Evolutionary conservation across 2,113 vertebrate genomes (phyloP), one percentile per base, ranked within the genome.

Genomic region (Falcunculus frontatus): DNA sequence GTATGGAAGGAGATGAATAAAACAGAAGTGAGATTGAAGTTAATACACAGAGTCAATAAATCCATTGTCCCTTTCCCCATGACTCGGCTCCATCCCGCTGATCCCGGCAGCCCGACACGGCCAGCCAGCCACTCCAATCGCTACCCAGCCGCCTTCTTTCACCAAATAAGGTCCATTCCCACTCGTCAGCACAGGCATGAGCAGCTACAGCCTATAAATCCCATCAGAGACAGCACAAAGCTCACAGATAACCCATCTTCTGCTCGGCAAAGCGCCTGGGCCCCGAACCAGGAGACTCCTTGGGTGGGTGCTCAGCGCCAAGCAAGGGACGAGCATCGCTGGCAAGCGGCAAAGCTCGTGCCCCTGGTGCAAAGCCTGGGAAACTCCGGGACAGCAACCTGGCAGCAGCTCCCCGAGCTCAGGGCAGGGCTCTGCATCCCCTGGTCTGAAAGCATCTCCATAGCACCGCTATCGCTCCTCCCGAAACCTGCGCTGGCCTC

Each of bases 101-200:
- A 5, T 19, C 44, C 65, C 7, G 0, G 80, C 75, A 56, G 67
- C 82, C 82, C 0, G 2, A 57, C 39, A 30, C 0, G 6, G 57
- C 82, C 68, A 5, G 55, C 29, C 81, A 63, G 57, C 11, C 15
- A 14, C 75, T 82, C 65, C 2, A 3, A 56, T 92, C 3, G 0
- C 87, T 76, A 7, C 76, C 72, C 88, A 53, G 63, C 79, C 27
- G 67, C 29, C 67, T 93, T 63, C 80, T 85, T 73, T 94, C 92
- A 89, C 94, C 94, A 93, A 93, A 96, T 83, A 94, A 96, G 93
- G 95, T 63, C 87, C 94, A 79, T 91, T 91, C 93, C 91, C 29
- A 0, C 94, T 64, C 10, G 0, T 26, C 73, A 7, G 87, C 94
- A 81, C 86, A 56, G 76, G 63, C 80, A 42, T 0, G 29, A 86